Percentiles rank a stretch among this genome's conserved stretches.
Evolutionary conservation across 2,113 vertebrate species (phyloP).

Genomic region (Herpetotheres cachinnans): DNA sequence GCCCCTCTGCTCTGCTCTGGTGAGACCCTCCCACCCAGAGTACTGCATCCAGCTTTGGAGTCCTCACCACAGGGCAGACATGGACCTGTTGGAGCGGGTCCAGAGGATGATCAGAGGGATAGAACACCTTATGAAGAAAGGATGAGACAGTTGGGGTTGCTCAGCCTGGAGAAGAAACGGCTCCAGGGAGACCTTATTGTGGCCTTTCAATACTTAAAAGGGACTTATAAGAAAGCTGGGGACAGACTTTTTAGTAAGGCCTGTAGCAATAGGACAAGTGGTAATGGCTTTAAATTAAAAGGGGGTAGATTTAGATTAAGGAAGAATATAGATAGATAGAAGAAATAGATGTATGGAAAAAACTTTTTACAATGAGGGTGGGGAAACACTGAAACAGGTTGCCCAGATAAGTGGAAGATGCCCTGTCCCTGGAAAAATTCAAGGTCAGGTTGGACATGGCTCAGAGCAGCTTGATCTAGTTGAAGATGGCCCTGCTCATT

Average conservation of each 20-base stretch:
- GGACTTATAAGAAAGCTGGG: neutral
- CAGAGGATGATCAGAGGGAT: neutral
- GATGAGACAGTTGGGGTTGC: neutral
- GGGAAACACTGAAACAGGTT: neutral
- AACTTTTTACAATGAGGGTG: fast-evolving
- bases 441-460: neutral
- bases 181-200: fast-evolving
- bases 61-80: neutral
- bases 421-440: neutral
- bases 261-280: neutral
- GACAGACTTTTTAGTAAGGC: neutral
- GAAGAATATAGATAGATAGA: too few relatives aligned
- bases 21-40: neutral
- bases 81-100: fast-evolving
- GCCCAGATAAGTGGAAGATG: neutral
- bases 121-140: neutral
- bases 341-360: neutral
- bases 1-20: neutral
- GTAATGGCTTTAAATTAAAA: neutral
- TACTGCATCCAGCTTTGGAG: fast-evolving
- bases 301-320: neutral
- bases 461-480: neutral
- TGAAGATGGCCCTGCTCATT: neutral
- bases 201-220: neutral
- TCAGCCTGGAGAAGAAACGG: neutral